Evolutionary conservation across 2,888 invertebrate genomes (phyloP).

Genomic region (Steinernema carpocapsae): DNA sequence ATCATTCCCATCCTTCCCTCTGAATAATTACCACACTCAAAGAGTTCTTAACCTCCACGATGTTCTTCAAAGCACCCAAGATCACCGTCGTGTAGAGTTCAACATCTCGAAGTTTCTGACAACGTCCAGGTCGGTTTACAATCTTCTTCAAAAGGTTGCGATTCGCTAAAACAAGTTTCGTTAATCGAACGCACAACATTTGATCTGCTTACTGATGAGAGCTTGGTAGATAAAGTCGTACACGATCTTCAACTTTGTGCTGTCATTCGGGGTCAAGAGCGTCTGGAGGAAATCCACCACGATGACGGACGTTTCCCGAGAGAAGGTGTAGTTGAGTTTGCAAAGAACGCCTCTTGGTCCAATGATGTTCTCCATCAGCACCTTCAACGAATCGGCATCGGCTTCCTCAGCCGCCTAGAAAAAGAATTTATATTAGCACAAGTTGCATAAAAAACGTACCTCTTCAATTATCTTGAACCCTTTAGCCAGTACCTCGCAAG

Average conservation of each 20-base stretch:
- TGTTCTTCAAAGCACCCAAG: background rate
- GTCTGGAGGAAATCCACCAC: background rate
- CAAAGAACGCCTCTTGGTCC: background rate
- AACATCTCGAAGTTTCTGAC: background rate
- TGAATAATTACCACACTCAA: background rate
- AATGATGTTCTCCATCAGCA: background rate
- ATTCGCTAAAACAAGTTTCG: too few relatives aligned
- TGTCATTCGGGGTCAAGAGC: background rate
- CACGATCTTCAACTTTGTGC: background rate
- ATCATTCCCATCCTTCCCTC: background rate
- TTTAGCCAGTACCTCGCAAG: background rate
- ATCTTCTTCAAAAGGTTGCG: background rate
- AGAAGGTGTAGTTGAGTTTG: background rate
- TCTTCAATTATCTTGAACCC: background rate
- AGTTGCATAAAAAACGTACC: background rate
- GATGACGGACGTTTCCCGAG: background rate
- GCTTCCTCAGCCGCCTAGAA: background rate
- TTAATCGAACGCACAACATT: too few relatives aligned
- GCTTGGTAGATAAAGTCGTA: background rate
- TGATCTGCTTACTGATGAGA: background rate
- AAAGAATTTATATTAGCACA: background rate
- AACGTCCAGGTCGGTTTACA: background rate
- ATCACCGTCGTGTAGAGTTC: background rate
- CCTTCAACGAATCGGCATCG: background rate
- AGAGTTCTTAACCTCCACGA: slow-evolving; percentile 5